These are phyloP conservation scores for Callinectes sapidus DNA, from an alignment of 2,888 invertebrate species.

Conservation along the genomic window DNA sequence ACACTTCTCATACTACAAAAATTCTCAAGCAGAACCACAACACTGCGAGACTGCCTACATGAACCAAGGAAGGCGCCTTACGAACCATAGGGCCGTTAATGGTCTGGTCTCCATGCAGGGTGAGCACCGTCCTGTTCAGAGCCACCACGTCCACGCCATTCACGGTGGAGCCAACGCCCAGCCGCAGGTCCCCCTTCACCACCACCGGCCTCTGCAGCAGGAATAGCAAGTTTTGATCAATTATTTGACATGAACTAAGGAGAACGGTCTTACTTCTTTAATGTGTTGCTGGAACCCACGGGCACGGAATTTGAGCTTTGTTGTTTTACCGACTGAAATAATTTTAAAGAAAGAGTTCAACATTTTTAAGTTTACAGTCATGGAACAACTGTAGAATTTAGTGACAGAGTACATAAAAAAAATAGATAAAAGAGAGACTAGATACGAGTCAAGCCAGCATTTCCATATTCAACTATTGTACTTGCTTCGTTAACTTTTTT, in stretches of 20 bases:
- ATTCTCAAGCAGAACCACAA: neutral
- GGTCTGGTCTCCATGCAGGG: constrained; percentile 30
- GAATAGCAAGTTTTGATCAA: neutral
- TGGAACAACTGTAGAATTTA: too few species aligned
- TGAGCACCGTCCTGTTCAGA: neutral
- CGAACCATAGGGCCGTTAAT: neutral
- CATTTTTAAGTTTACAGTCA: too few species aligned
- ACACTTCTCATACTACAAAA: neutral
- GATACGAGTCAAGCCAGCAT: too few species aligned
- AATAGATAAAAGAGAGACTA: too few species aligned
- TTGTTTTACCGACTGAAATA: too few species aligned
- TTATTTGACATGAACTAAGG: neutral
- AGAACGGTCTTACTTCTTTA: neutral
- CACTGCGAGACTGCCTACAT: neutral
- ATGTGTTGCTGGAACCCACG: neutral
- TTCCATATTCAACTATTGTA: too few species aligned
- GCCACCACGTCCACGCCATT: constrained; percentile 35
- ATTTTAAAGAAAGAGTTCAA: too few species aligned
- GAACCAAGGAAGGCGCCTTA: neutral
- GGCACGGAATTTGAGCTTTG: too few species aligned
- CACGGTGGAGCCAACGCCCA: neutral
- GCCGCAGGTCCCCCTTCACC: neutral
- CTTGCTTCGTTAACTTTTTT: too few species aligned
- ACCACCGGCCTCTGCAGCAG: constrained; percentile 10
- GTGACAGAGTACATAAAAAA: too few species aligned